Conservation (phyloP, 2,797 vertebrate species). For the Sphenodon punctatus region DNA sequence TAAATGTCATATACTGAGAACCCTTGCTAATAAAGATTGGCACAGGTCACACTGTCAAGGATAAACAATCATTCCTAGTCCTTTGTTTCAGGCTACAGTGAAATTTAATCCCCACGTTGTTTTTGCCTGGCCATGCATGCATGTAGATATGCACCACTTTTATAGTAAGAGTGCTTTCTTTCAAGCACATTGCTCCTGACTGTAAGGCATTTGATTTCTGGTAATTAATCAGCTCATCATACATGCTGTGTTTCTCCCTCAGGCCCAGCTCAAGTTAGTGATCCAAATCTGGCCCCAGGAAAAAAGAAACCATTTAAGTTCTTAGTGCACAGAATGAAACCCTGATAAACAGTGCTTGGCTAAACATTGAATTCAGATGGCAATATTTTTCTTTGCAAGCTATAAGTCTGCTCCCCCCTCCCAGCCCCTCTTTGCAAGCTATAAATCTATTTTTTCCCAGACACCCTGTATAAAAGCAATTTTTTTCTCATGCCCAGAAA, state of each 20-base stretch:
- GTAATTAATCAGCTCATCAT: conserved; percentile 83
- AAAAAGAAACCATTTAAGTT: conserved; percentile 72
- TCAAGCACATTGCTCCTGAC: conserved; percentile 65
- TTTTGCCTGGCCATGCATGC: conserved; percentile 61
- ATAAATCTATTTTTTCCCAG: neutral
- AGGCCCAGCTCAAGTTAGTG: conserved; percentile 71
- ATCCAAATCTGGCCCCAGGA: conserved; percentile 76
- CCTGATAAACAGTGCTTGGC: conserved; percentile 64
- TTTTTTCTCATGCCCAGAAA: conserved; percentile 31
- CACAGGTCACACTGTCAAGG: conserved; percentile 73
- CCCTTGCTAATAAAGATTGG: conserved; percentile 64
- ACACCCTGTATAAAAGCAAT: conserved; percentile 35
- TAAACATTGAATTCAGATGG: conserved; percentile 64
- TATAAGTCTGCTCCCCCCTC: neutral
- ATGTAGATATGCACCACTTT: conserved; percentile 54
- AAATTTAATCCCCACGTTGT: conserved; percentile 67
- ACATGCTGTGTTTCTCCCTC: conserved; percentile 72
- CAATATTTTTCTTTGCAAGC: conserved; percentile 34
- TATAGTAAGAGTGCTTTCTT: conserved; percentile 54
- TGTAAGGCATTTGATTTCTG: conserved; percentile 80
- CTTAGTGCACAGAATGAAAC: conserved; percentile 59
- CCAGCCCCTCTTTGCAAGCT: neutral
- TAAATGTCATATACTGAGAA: conserved; percentile 68
- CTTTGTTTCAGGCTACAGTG: conserved; percentile 71
- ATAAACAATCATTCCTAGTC: conserved; percentile 72